Base-by-base conservation (phyloP, 2,888 invertebrate species). In the Meta bourneti region DNA sequence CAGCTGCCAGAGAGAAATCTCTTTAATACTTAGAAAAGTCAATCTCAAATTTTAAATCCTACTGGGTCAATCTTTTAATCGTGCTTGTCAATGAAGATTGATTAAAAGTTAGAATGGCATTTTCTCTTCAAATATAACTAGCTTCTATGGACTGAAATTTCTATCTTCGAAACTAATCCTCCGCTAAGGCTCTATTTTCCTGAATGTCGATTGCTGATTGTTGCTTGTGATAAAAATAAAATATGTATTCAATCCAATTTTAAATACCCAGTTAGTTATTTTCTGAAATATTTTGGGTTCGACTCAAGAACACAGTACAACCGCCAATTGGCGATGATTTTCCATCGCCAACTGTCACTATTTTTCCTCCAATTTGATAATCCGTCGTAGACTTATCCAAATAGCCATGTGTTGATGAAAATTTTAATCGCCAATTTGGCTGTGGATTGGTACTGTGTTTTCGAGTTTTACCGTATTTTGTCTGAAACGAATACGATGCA, bases 271-370 rank as follows among this genome's bases (percentile, higher is more conserved):
- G 82, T 82, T 70, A 82, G 81, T 91, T 91, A 91, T 91, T 91
- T 91, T 91, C 87, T 79, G 87, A 91, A 80, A 75, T 91, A 86
- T 81, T 80, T 80, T 54, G 72, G 78, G 49, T 72, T 48, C 54
- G 81, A 81, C 34, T 61, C 19, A 8, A 49, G 54, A 83, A 48
- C 34, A 34, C 34, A 4, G 34, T 34, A 34, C 34, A 34, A 34
- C 4, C 34, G 34, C 34, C 34, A 34, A 34, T 34, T 34, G 34
- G 34, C 34, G 34, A 34, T 34, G 4, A 34, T 34, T 34, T 34
- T 34, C 34, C 34, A 34, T 34, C 34, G 34, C 34, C 34, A 34
- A 34, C 34, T 34, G 34, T 34, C 34, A 34, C 1, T 34, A 34
- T 34, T 34, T 34, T 34, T 34, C 34, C 34, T 34, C 4, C 34